Evolutionary conservation across 2,797 vertebrate species (phyloP), one percentile per base, ranked within the genome.

Genomic region (Macroramphosus scolopax): DNA sequence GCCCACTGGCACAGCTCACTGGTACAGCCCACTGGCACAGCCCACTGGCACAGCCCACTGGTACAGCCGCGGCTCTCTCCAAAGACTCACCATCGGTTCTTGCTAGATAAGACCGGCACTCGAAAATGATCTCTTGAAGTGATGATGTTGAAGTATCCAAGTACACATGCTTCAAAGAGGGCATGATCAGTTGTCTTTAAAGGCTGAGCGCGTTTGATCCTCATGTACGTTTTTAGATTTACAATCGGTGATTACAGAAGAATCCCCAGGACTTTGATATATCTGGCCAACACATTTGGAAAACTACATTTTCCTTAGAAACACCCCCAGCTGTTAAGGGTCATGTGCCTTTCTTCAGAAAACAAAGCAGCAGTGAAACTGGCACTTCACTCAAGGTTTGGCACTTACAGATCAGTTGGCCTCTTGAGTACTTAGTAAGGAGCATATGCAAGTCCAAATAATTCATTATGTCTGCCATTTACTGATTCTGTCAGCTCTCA

Each of bases 381-480:
- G n/a, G 29, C 42, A 36, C 48, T 31, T 12, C 25, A 17, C 46
- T 70, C 28, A 15, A 48, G 40, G 51, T 34, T 49, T 49, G 40
- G 18, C 30, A 40, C 39, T 47, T 52, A 14, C 16, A 26, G 26
- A 54, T 48, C 50, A 40, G 33, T 17, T 38, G 30, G 20, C 11
- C 17, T 51, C 29, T 50, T 2, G 18, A 51, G 51, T 51, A 49
- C 68, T 68, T 35, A 61, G 46, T 40, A 42, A 39, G 20, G 40
- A 56, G 30, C 8, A 30, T 15, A 43, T 0, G 9, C n/a, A 0
- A 0, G 13, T 34, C 13, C 32, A 44, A 58, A 69, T 66, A 56
- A 77, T 58, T 77, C 36, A 72, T 43, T 51, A 36, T 38, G 47
- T 52, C 59, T 63, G 28, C 33, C 15, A 44, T 68, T 68, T 50